Conservation (phyloP, 1,140 invertebrate species). For the Platorchestia sp. region DNA sequence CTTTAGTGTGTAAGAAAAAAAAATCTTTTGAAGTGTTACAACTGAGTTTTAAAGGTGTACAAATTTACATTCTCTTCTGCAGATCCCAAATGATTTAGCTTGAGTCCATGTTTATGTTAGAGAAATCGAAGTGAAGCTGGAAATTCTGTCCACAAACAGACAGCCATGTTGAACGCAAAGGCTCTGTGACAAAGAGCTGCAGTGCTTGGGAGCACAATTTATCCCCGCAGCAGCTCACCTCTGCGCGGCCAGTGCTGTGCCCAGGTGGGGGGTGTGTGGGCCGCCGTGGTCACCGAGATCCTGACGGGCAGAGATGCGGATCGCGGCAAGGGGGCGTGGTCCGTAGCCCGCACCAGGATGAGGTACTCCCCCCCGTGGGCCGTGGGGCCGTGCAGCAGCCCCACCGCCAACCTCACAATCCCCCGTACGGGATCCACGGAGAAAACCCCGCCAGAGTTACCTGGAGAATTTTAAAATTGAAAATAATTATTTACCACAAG, state of each 20-base stretch:
- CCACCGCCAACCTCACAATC: conserved; percentile 73
- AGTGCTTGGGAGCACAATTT: too few relatives aligned
- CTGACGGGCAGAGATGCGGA: conserved; percentile 85
- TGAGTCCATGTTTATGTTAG: too few relatives aligned
- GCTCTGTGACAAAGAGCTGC: too few relatives aligned
- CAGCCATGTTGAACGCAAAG: too few relatives aligned
- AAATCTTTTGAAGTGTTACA: too few relatives aligned
- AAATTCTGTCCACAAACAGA: too few relatives aligned
- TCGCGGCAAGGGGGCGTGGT: conserved; percentile 82
- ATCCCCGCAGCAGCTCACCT: too few relatives aligned
- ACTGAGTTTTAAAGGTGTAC: too few relatives aligned
- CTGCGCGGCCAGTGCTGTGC: conserved; percentile 72
- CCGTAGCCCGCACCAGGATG: conserved; percentile 84
- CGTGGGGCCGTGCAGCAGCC: conserved; percentile 40
- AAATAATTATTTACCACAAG: background rate
- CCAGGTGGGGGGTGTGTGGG: conserved; percentile 88
- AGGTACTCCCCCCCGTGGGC: conserved; percentile 79
- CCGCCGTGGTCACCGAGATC: conserved; percentile 88
- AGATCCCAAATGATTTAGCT: too few relatives aligned
- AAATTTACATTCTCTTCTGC: too few relatives aligned
- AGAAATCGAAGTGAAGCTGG: too few relatives aligned
- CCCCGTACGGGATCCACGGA: conserved; percentile 83
- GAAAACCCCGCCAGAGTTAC: conserved; percentile 89
- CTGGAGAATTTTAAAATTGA: conserved; percentile 70
- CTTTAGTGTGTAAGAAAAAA: too few relatives aligned